Percentiles rank a stretch among this genome's conserved stretches.
Evolutionary conservation across 2,888 invertebrate species (phyloP).

Genomic region (Yponomeuta cagnagella): DNA sequence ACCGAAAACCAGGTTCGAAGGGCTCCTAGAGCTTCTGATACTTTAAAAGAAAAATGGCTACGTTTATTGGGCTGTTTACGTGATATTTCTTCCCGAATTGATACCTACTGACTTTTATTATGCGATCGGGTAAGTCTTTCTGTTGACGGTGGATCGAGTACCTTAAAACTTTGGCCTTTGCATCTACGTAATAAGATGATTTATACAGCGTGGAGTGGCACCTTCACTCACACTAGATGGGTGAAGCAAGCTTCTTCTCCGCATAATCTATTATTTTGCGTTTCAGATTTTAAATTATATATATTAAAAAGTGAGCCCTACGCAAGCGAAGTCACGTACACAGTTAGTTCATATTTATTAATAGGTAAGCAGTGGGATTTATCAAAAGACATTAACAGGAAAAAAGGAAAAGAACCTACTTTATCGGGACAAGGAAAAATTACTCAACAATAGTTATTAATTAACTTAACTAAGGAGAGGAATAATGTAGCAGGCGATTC

Average conservation of each 20-base stretch:
- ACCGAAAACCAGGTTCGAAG: not conserved
- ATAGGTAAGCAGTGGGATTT: not conserved
- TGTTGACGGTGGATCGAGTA: not conserved
- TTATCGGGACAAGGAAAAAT: conserved; percentile 7
- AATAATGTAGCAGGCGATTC: conserved; percentile 2
- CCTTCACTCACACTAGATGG: no score
- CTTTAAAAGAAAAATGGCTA: conserved; percentile 1
- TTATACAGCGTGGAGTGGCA: no score
- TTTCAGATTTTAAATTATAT: no score
- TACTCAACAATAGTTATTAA: conserved; percentile 6
- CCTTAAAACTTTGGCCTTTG: no score
- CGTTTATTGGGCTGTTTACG: conserved; percentile 6
- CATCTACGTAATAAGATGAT: no score
- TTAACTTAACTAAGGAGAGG: conserved; percentile 3
- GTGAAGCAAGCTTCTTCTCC: no score
- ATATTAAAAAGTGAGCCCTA: no score
- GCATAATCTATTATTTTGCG: no score
- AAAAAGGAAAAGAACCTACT: not conserved
- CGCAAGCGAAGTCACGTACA: not conserved
- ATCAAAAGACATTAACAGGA: not conserved
- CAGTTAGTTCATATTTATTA: not conserved
- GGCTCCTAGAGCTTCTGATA: not conserved
- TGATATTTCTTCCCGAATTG: conserved; percentile 7
- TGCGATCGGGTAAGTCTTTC: not conserved
- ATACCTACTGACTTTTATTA: not conserved